These are phyloP conservation scores for Geotrupes spiniger DNA, from an alignment of 2,888 invertebrate genomes.

Conservation along the genomic window DNA sequence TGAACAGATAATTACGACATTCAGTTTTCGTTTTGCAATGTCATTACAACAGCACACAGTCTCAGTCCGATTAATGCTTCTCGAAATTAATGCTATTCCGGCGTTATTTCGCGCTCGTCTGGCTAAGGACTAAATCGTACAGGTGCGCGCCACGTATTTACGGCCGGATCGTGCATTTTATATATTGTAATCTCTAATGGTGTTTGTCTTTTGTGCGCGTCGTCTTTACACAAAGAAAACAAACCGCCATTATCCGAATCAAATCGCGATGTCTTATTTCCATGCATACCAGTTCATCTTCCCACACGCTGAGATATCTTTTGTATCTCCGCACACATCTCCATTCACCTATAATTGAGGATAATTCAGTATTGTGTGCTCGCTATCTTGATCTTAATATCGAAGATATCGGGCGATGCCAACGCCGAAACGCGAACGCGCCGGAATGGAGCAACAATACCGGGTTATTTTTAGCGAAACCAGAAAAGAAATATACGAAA, in stretches of 20 bases:
- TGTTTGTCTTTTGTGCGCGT: slow-evolving; percentile 16
- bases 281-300: slow-evolving; percentile 33
- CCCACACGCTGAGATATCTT: slow-evolving; percentile 37
- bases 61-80: slow-evolving; percentile 29
- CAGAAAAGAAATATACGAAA: no score
- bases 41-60: slow-evolving; percentile 27
- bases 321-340: slow-evolving; percentile 37
- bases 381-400: slow-evolving; percentile 24
- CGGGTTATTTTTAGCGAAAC: neutral
- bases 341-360: slow-evolving; percentile 43
- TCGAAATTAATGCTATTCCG: slow-evolving; percentile 26
- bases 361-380: slow-evolving; percentile 40
- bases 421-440: slow-evolving; percentile 16
- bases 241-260: slow-evolving; percentile 22
- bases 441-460: slow-evolving; percentile 12
- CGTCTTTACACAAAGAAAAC: slow-evolving; percentile 17
- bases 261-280: slow-evolving; percentile 33
- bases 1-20: slow-evolving; percentile 35
- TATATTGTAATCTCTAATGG: slow-evolving; percentile 14
- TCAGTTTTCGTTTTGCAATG: slow-evolving; percentile 35
- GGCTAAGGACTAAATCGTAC: no score
- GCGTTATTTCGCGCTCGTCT: slow-evolving; percentile 13
- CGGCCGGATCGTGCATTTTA: neutral
- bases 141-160: no score
- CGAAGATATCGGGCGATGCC: slow-evolving; percentile 13